phyloP scores from a whole-genome alignment of 2,797 vertebrate genomes.

The Anguilla anguilla region DNA sequence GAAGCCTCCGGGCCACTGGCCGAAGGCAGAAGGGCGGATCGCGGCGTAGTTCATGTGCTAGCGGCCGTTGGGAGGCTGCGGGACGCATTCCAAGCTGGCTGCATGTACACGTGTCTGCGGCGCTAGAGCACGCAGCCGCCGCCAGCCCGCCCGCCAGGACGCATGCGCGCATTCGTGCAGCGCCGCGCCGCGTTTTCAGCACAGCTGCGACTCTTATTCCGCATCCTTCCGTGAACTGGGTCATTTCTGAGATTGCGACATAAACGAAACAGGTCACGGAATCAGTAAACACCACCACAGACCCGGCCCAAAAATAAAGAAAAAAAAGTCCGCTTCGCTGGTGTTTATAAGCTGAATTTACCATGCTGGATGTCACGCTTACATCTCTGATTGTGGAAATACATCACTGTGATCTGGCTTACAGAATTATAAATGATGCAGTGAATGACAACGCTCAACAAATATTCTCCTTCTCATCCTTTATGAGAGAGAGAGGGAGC shows the following conservation, averaged over 20 bases:
- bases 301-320: not conserved
- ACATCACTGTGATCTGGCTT: not conserved
- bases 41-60: slow-evolving; percentile 11
- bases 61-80: not conserved
- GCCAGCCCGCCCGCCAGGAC: not conserved
- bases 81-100: not conserved
- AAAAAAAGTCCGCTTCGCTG: not conserved
- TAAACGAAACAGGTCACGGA: not conserved
- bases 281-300: not conserved
- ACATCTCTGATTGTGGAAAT: not conserved
- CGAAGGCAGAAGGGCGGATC: slow-evolving; percentile 25
- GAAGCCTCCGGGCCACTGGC: slow-evolving; percentile 19
- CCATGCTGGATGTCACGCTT: no score
- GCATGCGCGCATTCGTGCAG: not conserved
- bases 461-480: not conserved
- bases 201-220: not conserved
- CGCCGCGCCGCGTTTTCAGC: not conserved
- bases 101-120: not conserved
- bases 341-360: not conserved
- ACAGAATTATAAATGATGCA: not conserved
- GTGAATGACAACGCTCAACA: not conserved
- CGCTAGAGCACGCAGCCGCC: not conserved
- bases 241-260: not conserved
- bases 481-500: not conserved
- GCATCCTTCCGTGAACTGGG: not conserved